A percentile compares a stretch with the other conserved stretches of the same genome.
phyloP scores from a whole-genome alignment of 2,888 invertebrate species.

The Hydroisotoma schaefferi region DNA sequence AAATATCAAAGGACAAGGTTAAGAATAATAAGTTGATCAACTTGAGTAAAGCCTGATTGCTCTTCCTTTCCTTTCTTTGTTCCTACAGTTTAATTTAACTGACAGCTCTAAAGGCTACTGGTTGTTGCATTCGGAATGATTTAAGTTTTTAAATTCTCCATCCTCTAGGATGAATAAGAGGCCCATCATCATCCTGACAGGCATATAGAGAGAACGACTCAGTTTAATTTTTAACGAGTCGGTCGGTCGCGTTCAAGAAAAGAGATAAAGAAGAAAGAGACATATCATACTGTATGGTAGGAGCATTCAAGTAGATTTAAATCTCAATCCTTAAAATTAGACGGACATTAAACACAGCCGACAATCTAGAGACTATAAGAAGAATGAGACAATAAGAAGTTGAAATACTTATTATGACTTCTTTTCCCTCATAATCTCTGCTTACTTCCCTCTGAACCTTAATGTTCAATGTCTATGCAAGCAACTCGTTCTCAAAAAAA shows the following conservation, averaged over 20 bases:
- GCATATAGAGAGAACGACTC: slow-evolving; percentile 5
- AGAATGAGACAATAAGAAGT: slow-evolving; percentile 7
- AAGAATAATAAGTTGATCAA: too few relatives aligned
- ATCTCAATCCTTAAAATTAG: slow-evolving; percentile 9
- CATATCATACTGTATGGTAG: not conserved
- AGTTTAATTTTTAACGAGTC: slow-evolving; percentile 17
- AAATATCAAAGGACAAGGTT: too few relatives aligned
- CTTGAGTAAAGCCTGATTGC: too few relatives aligned
- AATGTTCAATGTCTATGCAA: too few relatives aligned
- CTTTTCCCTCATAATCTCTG: not conserved
- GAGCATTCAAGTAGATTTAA: slow-evolving; percentile 9
- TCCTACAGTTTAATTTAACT: not conserved
- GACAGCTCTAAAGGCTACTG: slow-evolving; percentile 9
- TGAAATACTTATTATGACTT: slow-evolving; percentile 7
- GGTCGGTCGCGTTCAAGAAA: not conserved
- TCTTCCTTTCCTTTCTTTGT: too few relatives aligned
- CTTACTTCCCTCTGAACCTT: too few relatives aligned
- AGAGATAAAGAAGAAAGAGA: slow-evolving; percentile 1
- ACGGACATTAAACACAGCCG: slow-evolving; percentile 11
- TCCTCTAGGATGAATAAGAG: slow-evolving; percentile 1
- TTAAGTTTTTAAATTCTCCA: not conserved
- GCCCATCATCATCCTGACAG: slow-evolving; percentile 12
- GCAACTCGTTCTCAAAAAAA: too few relatives aligned
- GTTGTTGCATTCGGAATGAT: not conserved
- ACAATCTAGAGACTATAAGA: slow-evolving; percentile 3